Conservation (phyloP, 2,888 invertebrate genomes). For the Drosophila sordidula region DNA sequence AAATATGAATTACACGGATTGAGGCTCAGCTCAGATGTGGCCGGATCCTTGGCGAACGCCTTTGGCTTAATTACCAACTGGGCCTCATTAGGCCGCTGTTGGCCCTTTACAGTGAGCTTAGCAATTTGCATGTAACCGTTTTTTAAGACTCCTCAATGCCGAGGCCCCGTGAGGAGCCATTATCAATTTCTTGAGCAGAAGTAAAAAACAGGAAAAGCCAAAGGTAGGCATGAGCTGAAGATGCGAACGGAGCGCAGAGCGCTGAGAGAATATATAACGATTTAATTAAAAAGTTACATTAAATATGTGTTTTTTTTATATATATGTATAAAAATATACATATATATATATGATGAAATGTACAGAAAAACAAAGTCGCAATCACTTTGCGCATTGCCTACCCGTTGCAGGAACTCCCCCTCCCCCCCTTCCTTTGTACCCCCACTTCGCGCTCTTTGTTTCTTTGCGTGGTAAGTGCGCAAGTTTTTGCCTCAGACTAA, state of each 20-base stretch:
- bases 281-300: constrained; percentile 78
- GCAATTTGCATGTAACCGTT: constrained; percentile 63
- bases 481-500: constrained; percentile 26
- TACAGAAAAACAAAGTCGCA: constrained; percentile 43
- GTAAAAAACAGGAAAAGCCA: neutral
- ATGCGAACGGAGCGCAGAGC: constrained; percentile 5
- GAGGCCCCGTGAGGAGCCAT: constrained; percentile 48
- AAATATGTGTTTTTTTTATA: constrained; percentile 53
- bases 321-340: too few relatives aligned
- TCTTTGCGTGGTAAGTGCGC: constrained; percentile 7
- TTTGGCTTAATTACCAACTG: constrained; percentile 45
- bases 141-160: constrained; percentile 33
- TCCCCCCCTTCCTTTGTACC: neutral
- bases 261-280: constrained; percentile 55
- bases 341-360: constrained; percentile 22
- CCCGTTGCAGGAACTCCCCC: neutral
- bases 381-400: constrained; percentile 30
- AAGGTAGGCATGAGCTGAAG: constrained; percentile 6
- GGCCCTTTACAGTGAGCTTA: constrained; percentile 19
- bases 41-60: constrained; percentile 20
- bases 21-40: neutral
- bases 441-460: neutral
- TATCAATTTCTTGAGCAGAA: constrained; percentile 59
- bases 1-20: constrained; percentile 18
- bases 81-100: constrained; percentile 37